Conservation (phyloP, 53 echinoderm and acorn worm species). For the Antedon mediterranea region DNA sequence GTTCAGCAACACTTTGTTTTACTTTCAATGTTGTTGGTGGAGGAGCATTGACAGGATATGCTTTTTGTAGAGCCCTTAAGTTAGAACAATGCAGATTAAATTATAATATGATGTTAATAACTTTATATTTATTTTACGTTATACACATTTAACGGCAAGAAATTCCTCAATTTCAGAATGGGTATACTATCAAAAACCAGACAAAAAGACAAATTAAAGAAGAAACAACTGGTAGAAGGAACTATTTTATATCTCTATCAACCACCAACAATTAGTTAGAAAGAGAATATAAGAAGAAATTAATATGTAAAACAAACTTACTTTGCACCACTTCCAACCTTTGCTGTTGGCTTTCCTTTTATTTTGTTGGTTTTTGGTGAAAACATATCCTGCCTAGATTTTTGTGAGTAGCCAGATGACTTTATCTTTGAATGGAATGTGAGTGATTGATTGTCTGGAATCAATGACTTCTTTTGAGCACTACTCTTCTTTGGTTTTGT, state of each 20-base stretch:
- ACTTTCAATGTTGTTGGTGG: constrained; percentile 50
- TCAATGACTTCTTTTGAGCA: constrained; percentile 16
- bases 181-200: too few species aligned
- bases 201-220: too few species aligned
- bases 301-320: too few species aligned
- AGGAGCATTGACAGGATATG: constrained; percentile 55
- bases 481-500: constrained; percentile 9
- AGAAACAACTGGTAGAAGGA: too few species aligned
- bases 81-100: too few species aligned
- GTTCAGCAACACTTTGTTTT: constrained; percentile 41
- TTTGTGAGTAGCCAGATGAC: constrained; percentile 72
- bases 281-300: too few species aligned
- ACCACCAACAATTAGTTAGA: too few species aligned
- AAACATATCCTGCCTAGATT: constrained; percentile 78
- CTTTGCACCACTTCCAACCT: constrained; percentile 31
- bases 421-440: constrained; percentile 83
- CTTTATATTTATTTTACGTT: too few species aligned
- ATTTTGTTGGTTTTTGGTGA: constrained; percentile 54
- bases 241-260: too few species aligned
- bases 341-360: constrained; percentile 3
- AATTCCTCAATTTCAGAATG: too few species aligned
- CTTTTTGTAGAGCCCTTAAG: constrained; percentile 51
- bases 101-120: too few species aligned
- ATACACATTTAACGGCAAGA: too few species aligned
- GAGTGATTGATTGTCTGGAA: constrained; percentile 61